Evolutionary conservation across 2,113 vertebrate species (phyloP).

Genomic region (Pagrus major): DNA sequence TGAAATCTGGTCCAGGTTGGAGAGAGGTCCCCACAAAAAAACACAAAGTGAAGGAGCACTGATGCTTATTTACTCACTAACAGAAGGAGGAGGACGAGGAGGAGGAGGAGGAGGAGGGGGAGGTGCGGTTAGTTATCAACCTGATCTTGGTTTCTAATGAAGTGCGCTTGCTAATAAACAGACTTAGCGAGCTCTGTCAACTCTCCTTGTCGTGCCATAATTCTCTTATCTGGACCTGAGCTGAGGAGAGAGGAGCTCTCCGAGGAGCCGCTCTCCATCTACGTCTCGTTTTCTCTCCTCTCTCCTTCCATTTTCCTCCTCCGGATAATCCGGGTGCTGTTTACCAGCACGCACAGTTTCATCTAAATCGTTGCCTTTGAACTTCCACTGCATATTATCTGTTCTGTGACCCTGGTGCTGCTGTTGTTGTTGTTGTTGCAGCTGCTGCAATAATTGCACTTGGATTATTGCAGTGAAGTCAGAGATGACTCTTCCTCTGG

Average conservation of each 20-base stretch:
- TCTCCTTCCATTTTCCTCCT: conserved; percentile 60
- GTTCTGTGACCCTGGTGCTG: conserved; percentile 68
- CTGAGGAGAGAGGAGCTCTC: conserved; percentile 78
- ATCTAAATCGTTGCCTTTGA: conserved; percentile 77
- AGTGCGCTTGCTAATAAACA: conserved; percentile 91
- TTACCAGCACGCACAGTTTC: conserved; percentile 70
- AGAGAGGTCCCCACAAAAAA: conserved; percentile 80
- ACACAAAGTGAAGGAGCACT: conserved; percentile 46
- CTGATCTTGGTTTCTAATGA: conserved; percentile 90
- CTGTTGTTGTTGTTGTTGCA: conserved; percentile 63
- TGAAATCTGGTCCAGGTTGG: conserved; percentile 86
- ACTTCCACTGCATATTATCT: conserved; percentile 70
- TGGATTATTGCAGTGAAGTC: conserved; percentile 73
- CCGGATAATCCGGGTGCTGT: conserved; percentile 86
- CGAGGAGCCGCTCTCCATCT: conserved; percentile 83
- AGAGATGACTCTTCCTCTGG: conserved; percentile 56
- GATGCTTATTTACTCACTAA: conserved; percentile 88
- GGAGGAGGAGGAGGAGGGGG: not conserved
- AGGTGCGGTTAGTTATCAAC: conserved; percentile 81
- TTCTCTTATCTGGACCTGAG: conserved; percentile 90
- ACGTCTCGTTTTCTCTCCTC: conserved; percentile 71
- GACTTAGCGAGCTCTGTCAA: conserved; percentile 85
- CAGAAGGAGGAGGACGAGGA: not conserved
- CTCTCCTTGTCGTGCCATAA: conserved; percentile 83
- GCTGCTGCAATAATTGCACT: conserved; percentile 77